These are phyloP conservation scores for Vicugna pacos DNA, from an alignment of 2,113 vertebrate species.

Conservation along the genomic window DNA sequence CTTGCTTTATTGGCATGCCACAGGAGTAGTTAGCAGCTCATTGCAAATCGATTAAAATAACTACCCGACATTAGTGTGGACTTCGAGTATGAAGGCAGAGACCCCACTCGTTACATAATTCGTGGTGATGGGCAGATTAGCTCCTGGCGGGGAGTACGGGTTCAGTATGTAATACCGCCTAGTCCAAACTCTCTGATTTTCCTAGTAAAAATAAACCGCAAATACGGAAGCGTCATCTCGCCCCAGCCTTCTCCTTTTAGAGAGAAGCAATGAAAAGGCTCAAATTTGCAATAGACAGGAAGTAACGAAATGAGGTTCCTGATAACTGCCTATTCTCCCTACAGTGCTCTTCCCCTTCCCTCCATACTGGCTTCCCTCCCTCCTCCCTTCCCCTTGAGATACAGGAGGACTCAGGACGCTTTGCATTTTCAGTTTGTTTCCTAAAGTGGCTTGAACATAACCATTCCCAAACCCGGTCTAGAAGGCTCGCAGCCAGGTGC, in stretches of 20 bases:
- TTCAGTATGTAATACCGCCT: constrained; percentile 23
- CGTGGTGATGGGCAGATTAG: constrained; percentile 30
- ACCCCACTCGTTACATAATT: constrained; percentile 68
- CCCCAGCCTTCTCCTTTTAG: not conserved
- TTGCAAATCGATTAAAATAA: constrained; percentile 72
- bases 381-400: not conserved
- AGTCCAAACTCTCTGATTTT: constrained; percentile 37
- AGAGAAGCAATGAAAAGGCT: not conserved
- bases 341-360: not conserved
- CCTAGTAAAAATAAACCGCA: constrained; percentile 54
- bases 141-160: constrained; percentile 22
- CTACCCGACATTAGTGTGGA: constrained; percentile 60
- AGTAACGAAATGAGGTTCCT: not conserved
- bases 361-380: not conserved
- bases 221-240: not conserved
- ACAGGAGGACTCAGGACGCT: not conserved
- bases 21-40: constrained; percentile 35
- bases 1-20: constrained; percentile 57
- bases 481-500: not conserved
- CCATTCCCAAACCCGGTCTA: not conserved
- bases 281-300: not conserved
- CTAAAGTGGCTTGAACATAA: not conserved
- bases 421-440: not conserved
- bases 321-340: not conserved
- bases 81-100: constrained; percentile 59